phyloP scores from a whole-genome alignment of 2,113 vertebrate species.

The Gorsachius goisagi region DNA sequence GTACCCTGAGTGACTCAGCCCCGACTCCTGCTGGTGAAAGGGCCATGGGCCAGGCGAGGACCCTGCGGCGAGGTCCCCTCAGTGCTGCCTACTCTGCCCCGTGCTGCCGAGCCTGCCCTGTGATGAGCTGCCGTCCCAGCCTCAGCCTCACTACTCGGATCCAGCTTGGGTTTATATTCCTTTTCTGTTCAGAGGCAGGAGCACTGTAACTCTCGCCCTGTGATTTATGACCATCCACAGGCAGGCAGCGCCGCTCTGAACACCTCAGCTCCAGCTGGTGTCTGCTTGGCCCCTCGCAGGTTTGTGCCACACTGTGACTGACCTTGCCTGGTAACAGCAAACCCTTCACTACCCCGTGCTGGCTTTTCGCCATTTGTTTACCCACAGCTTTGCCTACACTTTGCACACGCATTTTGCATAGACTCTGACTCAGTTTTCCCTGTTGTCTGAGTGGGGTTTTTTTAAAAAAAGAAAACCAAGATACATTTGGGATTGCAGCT shows the following conservation, averaged over 20 bases:
- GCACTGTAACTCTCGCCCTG: too few relatives aligned
- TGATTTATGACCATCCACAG: background rate
- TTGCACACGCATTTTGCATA: background rate
- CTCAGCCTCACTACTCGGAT: background rate
- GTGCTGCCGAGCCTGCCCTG: rapidly evolving
- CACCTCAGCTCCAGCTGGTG: background rate
- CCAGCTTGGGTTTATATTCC: background rate
- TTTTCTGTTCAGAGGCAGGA: background rate
- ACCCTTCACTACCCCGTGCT: background rate
- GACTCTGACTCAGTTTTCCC: background rate
- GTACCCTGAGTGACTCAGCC: background rate
- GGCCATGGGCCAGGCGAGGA: rapidly evolving
- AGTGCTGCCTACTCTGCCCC: background rate
- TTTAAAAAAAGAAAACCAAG: background rate
- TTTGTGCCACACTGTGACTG: background rate
- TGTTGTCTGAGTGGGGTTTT: background rate
- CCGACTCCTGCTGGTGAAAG: background rate
- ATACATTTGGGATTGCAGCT: background rate
- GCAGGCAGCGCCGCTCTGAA: background rate
- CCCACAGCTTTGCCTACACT: background rate
- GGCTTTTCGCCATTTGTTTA: background rate
- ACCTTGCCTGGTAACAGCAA: background rate
- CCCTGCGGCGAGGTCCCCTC: background rate
- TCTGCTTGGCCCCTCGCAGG: background rate
- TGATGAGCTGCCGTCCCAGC: background rate